These are phyloP conservation scores for Cervus canadensis DNA, from an alignment of 2,113 vertebrate species.

Conservation along the genomic window DNA sequence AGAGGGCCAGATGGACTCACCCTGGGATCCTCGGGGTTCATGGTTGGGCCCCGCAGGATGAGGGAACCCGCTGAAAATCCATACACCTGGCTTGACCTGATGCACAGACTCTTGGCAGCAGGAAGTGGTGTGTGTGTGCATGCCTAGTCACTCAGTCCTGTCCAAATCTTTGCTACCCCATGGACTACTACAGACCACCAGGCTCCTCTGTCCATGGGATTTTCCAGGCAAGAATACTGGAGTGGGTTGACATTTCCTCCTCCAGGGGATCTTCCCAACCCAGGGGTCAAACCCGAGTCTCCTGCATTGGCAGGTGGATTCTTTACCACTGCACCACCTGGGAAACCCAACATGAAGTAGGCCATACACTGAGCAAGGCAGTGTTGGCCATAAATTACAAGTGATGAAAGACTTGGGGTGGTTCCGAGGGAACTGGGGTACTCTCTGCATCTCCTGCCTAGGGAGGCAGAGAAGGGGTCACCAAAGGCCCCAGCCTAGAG, in stretches of 20 bases:
- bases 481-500: too few relatives aligned
- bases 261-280: neutral
- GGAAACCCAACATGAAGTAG: neutral
- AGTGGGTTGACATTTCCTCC: neutral
- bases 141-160: neutral
- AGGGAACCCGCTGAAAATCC: neutral
- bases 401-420: neutral
- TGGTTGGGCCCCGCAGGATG: neutral
- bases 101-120: accelerated
- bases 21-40: neutral
- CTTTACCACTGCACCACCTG: neutral
- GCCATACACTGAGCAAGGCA: accelerated
- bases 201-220: neutral
- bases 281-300: neutral
- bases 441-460: neutral
- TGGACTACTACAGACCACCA: neutral
- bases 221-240: neutral
- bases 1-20: neutral
- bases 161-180: neutral
- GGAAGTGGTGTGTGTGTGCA: neutral
- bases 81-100: neutral
- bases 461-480: neutral
- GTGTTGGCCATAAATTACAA: neutral
- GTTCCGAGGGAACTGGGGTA: neutral
- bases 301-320: neutral